Conservation (phyloP, 1,140 invertebrate species). For the Heliothis subflexa region DNA sequence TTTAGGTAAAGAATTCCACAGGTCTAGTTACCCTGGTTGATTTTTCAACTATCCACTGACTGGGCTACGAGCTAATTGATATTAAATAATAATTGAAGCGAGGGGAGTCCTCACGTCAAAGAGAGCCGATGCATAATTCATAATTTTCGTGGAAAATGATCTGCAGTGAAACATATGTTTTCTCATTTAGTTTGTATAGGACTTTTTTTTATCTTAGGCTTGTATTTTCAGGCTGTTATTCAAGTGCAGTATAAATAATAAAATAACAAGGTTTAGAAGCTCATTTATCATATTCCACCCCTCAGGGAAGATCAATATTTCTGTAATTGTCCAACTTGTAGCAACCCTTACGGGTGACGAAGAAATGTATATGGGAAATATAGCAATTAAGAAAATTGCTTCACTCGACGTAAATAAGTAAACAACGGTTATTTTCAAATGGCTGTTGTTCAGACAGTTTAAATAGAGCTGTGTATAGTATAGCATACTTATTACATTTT, state of each 20-base stretch:
- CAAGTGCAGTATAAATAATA: neutral
- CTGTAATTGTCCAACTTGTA: neutral
- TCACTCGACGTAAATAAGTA: neutral
- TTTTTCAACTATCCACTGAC: conserved; percentile 44
- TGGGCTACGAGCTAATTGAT: conserved; percentile 63
- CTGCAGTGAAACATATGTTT: conserved; percentile 58
- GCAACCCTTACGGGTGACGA: neutral
- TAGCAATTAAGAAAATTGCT: conserved; percentile 37
- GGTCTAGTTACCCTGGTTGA: conserved; percentile 48
- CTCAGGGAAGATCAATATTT: neutral
- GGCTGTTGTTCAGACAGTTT: conserved; percentile 4
- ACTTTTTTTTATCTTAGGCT: neutral
- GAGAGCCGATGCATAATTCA: conserved; percentile 60
- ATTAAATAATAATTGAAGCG: conserved; percentile 65
- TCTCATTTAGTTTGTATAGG: conserved; percentile 44
- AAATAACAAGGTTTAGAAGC: neutral
- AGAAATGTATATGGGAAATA: conserved; percentile 1
- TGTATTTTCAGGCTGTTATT: conserved; percentile 17
- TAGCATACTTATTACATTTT: too few species aligned
- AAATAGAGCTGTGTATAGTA: conserved; percentile 13
- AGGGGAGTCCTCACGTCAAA: conserved; percentile 53
- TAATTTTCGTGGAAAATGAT: conserved; percentile 49
- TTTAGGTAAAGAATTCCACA: neutral
- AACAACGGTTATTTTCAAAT: neutral
- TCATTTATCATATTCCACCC: too few species aligned